Evolutionary conservation across 2,797 vertebrate genomes (phyloP).

Genomic region (Amniataba percoides): DNA sequence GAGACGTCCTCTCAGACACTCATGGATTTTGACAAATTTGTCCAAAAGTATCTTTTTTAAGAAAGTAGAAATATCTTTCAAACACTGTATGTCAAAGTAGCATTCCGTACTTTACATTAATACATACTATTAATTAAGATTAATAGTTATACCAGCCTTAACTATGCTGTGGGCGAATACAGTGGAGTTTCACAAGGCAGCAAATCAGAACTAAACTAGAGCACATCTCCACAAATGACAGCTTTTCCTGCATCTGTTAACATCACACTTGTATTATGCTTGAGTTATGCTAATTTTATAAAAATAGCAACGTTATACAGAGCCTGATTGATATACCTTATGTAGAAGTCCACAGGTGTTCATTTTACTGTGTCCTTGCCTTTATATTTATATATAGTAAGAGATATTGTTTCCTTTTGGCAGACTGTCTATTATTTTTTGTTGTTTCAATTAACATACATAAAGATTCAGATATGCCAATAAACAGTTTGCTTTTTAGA

Average conservation of each 20-base stretch:
- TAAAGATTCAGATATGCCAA: neutral
- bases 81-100: neutral
- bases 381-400: neutral
- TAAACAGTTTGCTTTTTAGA: neutral
- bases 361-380: neutral
- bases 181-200: neutral
- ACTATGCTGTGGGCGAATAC: too few relatives aligned
- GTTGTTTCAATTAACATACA: neutral
- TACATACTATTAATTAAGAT: neutral
- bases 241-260: slow-evolving; percentile 11
- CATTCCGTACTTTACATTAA: neutral
- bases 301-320: slow-evolving; percentile 14
- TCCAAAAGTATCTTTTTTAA: neutral
- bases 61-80: neutral
- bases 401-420: neutral
- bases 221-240: slow-evolving; percentile 4
- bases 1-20: neutral
- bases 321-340: neutral
- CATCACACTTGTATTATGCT: slow-evolving; percentile 19
- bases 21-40: too few relatives aligned
- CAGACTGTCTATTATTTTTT: slow-evolving; percentile 1
- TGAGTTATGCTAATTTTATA: slow-evolving; percentile 18
- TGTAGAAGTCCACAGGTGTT: neutral
- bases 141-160: neutral
- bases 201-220: slow-evolving; percentile 2